Percentiles rank a stretch among this genome's conserved stretches.
These are phyloP conservation scores for Boloria selene DNA, from an alignment of 2,888 invertebrate genomes.

Conservation along the genomic window DNA sequence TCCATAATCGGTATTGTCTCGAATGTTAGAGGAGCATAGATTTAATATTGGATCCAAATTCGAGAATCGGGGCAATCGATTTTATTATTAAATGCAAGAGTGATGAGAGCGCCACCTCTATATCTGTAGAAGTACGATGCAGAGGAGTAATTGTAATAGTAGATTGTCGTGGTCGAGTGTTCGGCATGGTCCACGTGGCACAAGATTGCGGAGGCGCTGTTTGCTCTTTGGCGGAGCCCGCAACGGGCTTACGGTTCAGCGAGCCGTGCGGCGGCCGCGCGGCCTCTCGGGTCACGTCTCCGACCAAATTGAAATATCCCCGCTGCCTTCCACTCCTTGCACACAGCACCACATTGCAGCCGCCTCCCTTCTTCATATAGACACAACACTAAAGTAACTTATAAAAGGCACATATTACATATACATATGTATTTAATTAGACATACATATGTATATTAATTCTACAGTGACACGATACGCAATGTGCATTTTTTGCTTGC, in stretches of 20 bases:
- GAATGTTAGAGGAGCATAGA: slow-evolving; percentile 30
- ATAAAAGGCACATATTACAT: too few relatives aligned
- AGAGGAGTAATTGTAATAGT: slow-evolving; percentile 68
- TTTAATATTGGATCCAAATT: slow-evolving; percentile 39
- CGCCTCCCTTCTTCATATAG: slow-evolving; percentile 46
- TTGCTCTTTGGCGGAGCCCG: slow-evolving; percentile 80
- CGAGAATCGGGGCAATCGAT: slow-evolving; percentile 37
- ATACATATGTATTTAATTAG: too few relatives aligned
- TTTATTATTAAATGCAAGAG: slow-evolving; percentile 36
- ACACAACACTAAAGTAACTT: slow-evolving; percentile 40
- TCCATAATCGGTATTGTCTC: slow-evolving; percentile 39
- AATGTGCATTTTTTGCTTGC: too few relatives aligned
- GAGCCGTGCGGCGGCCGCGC: slow-evolving; percentile 73
- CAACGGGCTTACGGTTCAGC: slow-evolving; percentile 79
- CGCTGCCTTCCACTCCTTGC: slow-evolving; percentile 60
- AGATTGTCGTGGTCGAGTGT: slow-evolving; percentile 76
- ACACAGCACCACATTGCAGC: slow-evolving; percentile 47
- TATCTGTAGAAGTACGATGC: slow-evolving; percentile 47
- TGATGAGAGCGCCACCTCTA: slow-evolving; percentile 22
- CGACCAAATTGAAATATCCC: slow-evolving; percentile 81
- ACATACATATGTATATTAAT: too few relatives aligned
- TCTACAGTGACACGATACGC: too few relatives aligned
- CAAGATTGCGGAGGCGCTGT: slow-evolving; percentile 81
- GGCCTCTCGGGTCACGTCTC: slow-evolving; percentile 79
- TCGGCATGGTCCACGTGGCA: slow-evolving; percentile 77